A percentile compares a stretch with the other conserved stretches of the same genome.
Conservation (phyloP, 2,113 vertebrate species). For the Pituophis catenifer region DNA sequence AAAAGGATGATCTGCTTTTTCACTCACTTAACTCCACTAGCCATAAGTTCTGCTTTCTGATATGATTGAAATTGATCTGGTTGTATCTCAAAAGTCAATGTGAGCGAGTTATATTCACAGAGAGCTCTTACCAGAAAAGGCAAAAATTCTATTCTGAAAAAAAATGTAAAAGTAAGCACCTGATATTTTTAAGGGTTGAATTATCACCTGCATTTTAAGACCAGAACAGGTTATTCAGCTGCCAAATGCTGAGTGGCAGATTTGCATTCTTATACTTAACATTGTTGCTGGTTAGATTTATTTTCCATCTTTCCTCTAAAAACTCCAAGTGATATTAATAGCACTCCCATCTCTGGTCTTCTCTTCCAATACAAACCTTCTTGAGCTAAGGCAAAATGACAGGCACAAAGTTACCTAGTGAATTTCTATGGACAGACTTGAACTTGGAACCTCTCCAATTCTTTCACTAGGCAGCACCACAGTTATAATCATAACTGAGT, state of each 20-base stretch:
- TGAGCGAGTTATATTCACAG: neutral
- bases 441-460: neutral
- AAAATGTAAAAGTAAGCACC: slow-evolving; percentile 3
- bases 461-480: neutral
- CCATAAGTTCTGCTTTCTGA: slow-evolving; percentile 10
- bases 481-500: neutral
- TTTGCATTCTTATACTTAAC: neutral
- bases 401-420: neutral
- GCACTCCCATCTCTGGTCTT: neutral
- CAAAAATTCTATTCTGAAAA: slow-evolving; percentile 2
- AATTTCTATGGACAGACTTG: neutral
- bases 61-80: neutral
- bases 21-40: slow-evolving; percentile 11
- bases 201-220: neutral
- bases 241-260: neutral
- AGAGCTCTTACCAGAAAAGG: neutral
- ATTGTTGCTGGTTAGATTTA: neutral
- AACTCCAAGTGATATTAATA: neutral
- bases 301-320: neutral
- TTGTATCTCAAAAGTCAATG: neutral
- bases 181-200: slow-evolving; percentile 4
- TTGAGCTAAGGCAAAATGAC: neutral
- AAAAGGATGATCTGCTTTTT: slow-evolving; percentile 8
- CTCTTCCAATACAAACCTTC: neutral
- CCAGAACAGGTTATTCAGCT: neutral